These are phyloP conservation scores for Alosa sapidissima DNA, from an alignment of 2,797 vertebrate species.

Conservation along the genomic window DNA sequence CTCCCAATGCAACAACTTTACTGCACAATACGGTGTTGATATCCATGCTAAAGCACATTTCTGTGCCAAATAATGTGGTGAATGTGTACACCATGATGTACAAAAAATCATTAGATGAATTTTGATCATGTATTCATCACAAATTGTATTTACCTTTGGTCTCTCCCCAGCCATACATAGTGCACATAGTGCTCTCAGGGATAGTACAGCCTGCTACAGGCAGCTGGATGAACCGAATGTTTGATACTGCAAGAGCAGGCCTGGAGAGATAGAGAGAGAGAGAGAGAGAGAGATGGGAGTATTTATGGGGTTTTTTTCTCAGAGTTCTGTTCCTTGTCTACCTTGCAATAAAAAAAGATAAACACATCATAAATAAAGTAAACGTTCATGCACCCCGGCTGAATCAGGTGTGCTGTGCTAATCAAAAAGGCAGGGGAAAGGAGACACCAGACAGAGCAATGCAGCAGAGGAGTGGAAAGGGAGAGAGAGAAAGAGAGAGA, in stretches of 20 bases:
- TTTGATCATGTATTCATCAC: too few species aligned
- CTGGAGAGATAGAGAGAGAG: slow-evolving; percentile 67
- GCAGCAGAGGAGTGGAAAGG: not conserved
- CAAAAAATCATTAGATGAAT: too few species aligned
- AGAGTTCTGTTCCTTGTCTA: not conserved
- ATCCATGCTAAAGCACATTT: too few species aligned
- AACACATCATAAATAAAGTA: not conserved
- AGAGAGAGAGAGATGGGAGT: slow-evolving; percentile 26
- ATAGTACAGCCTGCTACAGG: slow-evolving; percentile 92
- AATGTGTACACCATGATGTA: too few species aligned
- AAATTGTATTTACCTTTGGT: slow-evolving; percentile 90
- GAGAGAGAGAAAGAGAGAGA: not conserved
- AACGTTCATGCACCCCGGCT: not conserved
- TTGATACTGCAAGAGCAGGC: slow-evolving; percentile 83
- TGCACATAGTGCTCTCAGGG: slow-evolving; percentile 87
- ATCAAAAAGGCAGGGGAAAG: not conserved
- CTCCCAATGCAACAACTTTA: not conserved
- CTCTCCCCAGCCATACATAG: slow-evolving; percentile 96
- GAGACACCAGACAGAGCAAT: not conserved
- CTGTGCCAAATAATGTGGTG: too few species aligned
- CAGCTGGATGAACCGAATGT: slow-evolving; percentile 86
- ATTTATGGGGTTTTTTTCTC: not conserved
- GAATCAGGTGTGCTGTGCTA: not conserved
- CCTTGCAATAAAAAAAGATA: not conserved
- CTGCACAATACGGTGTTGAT: too few species aligned